A percentile compares a stretch with the other conserved stretches of the same genome.
These are phyloP conservation scores for Dynastes tityus DNA, from an alignment of 2,888 invertebrate species.

Conservation along the genomic window DNA sequence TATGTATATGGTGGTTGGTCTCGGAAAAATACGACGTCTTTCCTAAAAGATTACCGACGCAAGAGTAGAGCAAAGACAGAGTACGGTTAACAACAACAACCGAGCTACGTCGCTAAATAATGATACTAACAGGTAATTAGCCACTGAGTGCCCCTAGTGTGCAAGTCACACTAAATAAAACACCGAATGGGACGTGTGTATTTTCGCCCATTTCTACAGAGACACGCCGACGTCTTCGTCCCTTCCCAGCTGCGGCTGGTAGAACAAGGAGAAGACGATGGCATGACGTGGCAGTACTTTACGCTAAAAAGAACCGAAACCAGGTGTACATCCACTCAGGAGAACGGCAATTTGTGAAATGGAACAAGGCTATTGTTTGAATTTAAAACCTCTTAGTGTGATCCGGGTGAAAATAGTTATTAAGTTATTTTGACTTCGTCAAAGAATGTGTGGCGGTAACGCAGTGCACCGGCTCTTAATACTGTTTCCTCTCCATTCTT, in stretches of 20 bases:
- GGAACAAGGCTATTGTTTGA: constrained; percentile 66
- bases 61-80: neutral
- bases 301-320: constrained; percentile 52
- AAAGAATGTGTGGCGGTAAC: constrained; percentile 47
- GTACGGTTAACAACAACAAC: constrained; percentile 27
- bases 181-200: constrained; percentile 48
- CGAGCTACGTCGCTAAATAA: constrained; percentile 52
- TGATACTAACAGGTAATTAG: constrained; percentile 59
- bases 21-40: constrained; percentile 24
- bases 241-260: neutral
- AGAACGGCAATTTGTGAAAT: constrained; percentile 65
- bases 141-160: constrained; percentile 58
- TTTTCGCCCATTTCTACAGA: constrained; percentile 41
- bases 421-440: constrained; percentile 63
- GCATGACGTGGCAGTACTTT: constrained; percentile 34
- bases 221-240: constrained; percentile 45
- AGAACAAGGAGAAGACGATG: constrained; percentile 44
- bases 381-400: constrained; percentile 65
- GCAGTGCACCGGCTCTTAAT: neutral
- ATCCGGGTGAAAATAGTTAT: constrained; percentile 64
- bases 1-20: neutral
- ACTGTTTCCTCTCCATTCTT: neutral
- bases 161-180: constrained; percentile 61
- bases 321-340: constrained; percentile 62
- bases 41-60: constrained; percentile 14